Conservation (phyloP, 37 sponge, comb jelly and placozoan species). For the Petrosia ficiformis region DNA sequence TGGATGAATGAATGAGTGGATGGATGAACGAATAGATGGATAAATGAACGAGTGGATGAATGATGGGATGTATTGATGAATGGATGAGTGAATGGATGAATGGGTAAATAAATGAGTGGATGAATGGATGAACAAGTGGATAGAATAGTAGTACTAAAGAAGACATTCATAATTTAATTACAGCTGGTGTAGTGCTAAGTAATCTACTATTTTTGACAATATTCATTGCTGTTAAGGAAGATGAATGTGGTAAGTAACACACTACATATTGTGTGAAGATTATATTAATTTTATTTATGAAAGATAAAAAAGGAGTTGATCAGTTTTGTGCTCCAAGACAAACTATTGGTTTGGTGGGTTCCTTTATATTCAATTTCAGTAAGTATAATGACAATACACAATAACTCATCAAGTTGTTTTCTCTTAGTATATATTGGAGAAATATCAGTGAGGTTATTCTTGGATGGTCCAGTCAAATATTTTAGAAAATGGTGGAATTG, state of each 20-base stretch:
- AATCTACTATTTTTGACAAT: conserved; percentile 46
- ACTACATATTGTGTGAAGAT: too few species aligned
- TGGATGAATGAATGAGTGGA: too few species aligned
- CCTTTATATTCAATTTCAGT: not conserved
- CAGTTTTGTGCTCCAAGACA: not conserved
- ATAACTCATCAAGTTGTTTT: not conserved
- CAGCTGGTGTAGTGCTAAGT: conserved; percentile 38
- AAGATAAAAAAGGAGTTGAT: not conserved
- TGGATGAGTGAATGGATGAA: too few species aligned
- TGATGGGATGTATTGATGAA: too few species aligned
- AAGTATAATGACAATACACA: not conserved
- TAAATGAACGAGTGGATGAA: too few species aligned
- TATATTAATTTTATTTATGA: too few species aligned
- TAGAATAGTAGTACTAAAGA: too few species aligned
- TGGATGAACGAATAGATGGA: too few species aligned
- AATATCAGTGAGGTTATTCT: not conserved
- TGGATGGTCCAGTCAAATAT: not conserved
- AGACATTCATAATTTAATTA: not conserved
- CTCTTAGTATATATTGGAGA: not conserved
- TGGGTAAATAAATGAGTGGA: too few species aligned
- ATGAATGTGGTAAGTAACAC: too few species aligned
- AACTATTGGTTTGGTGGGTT: not conserved
- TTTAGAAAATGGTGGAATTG: conserved; percentile 6
- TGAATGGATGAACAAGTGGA: too few species aligned
- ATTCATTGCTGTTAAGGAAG: not conserved